These are phyloP conservation scores for Leiothrix lutea DNA, from an alignment of 2,113 vertebrate species.

Conservation along the genomic window DNA sequence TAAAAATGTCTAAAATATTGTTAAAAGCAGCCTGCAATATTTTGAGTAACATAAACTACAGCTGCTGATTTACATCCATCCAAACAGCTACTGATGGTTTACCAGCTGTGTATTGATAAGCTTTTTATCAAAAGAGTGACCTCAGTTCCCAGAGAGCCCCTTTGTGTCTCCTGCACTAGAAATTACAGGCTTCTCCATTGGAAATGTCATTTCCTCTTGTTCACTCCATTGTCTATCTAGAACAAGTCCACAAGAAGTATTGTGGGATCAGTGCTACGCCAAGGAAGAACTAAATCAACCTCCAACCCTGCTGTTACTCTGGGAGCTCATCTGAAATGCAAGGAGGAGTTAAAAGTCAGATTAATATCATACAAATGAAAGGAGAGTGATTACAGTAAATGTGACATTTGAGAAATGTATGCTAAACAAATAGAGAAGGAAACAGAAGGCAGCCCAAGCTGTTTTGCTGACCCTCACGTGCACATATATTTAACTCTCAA, in stretches of 20 bases:
- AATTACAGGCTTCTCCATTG: not conserved
- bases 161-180: not conserved
- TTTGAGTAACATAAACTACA: not conserved
- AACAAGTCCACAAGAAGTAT: not conserved
- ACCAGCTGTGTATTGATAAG: not conserved
- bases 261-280: not conserved
- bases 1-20: not conserved
- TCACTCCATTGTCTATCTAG: not conserved
- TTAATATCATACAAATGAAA: not conserved
- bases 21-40: not conserved
- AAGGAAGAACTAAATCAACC: not conserved
- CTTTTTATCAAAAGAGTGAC: not conserved
- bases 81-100: not conserved
- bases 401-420: not conserved
- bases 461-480: constrained; percentile 12
- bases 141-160: not conserved
- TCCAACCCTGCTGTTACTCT: not conserved
- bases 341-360: not conserved
- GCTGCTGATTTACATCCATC: not conserved
- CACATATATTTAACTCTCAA: not conserved
- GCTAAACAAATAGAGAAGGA: constrained; percentile 20
- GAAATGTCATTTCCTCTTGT: not conserved
- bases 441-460: constrained; percentile 65
- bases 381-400: not conserved
- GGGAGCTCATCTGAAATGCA: not conserved